Evolutionary conservation across 2,888 invertebrate genomes (phyloP), one percentile per base, ranked within the genome.

Genomic region (Papilio elwesi): DNA sequence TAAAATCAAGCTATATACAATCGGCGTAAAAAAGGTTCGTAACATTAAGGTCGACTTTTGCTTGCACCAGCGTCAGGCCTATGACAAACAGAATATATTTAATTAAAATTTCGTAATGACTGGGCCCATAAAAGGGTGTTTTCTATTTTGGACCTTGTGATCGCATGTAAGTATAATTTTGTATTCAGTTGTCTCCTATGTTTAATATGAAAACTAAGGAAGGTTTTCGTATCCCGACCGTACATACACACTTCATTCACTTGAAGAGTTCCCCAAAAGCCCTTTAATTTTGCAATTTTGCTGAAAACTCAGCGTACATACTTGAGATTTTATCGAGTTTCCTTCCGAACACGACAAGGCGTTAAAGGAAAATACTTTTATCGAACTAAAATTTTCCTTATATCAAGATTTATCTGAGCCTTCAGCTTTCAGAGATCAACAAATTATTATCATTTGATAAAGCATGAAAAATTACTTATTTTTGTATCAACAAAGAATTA

Each of bases 261-360:
- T 43, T 62, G 59, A 62, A 43, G 59, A 15, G 15, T 59, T 62
- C n/a, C 59, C 26, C 59, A 62, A 62, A 62, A 62, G 59, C 59
- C 13, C 59, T 62, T 62, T 62, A 43, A 62, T 62, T 62, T 62
- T 62, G 59, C 59, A 62, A 62, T 62, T 62, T 43, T 43, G 59
- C 43, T 62, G 10, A 62, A n/a, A 43, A 62, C 38, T 62, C 59
- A 9, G 7, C 43, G 38, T 6, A 43, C 10, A 43, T 62, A 10
- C 59, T 62, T 43, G 59, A 62, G 59, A 62, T 62, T 38, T 43
- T 62, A 43, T 62, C 59, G 43, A 62, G 38, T 5, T 62, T 62
- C 59, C 13, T 62, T 43, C 7, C n/a, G 10, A 62, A 43, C 43
- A 43, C 43, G 36, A 13, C 36, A 13, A n/a, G 43, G 59, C 43